phyloP scores from a whole-genome alignment of 1,140 invertebrate species.

The Drosophila neocordata region DNA sequence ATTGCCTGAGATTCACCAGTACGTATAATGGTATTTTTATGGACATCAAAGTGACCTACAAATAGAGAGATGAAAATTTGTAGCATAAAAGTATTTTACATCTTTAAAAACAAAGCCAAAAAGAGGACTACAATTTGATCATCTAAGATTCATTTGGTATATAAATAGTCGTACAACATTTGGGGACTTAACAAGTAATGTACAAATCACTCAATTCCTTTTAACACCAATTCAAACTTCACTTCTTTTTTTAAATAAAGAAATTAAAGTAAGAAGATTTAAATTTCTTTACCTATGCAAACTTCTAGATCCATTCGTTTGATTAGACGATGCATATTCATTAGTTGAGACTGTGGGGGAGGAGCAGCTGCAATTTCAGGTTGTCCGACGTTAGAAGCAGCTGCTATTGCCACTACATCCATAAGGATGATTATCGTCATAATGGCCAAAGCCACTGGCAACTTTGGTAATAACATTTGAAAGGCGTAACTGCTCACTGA shows the following conservation, averaged over 20 bases:
- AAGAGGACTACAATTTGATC: no score
- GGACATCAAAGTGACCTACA: conserved; percentile 91
- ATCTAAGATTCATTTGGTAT: no score
- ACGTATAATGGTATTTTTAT: conserved; percentile 94
- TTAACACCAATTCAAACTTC: no score
- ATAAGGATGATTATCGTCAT: conserved; percentile 32
- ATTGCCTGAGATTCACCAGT: conserved; percentile 93
- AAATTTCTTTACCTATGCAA: conserved; percentile 69
- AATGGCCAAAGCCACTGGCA: conserved; percentile 22
- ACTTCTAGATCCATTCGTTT: conserved; percentile 80
- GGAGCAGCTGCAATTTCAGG: conserved; percentile 47
- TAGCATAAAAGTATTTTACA: neutral
- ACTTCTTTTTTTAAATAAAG: neutral
- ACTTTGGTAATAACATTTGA: conserved; percentile 41
- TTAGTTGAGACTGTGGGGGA: conserved; percentile 2
- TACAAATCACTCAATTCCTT: no score
- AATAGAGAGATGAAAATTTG: neutral
- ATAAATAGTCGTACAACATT: no score
- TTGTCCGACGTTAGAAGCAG: conserved; percentile 37
- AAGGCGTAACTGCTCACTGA: conserved; percentile 15
- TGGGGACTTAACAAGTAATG: no score
- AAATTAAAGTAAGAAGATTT: no score
- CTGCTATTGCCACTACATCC: conserved; percentile 31
- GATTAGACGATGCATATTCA: conserved; percentile 55
- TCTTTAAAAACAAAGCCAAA: no score